These are phyloP conservation scores for Epiblema foenella DNA, from an alignment of 2,888 invertebrate genomes.

Conservation along the genomic window DNA sequence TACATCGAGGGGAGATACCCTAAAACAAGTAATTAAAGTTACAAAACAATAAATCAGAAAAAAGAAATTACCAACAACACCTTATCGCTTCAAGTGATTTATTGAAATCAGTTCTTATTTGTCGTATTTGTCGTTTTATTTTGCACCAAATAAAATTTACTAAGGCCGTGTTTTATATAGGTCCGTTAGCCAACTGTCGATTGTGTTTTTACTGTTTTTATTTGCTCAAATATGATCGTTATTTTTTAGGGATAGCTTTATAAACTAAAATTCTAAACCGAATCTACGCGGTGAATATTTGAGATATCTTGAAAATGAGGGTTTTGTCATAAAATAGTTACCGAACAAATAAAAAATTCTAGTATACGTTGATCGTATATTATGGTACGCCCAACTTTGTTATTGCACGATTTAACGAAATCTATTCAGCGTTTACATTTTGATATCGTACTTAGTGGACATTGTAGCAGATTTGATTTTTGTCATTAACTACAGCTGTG, in stretches of 20 bases:
- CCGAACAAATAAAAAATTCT: neutral
- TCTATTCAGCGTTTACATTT: neutral
- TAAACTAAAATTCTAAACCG: neutral
- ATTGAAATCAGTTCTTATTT: neutral
- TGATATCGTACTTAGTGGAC: neutral
- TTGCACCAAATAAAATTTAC: no score
- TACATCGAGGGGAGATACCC: no score
- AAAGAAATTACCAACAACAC: neutral
- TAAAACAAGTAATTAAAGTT: no score
- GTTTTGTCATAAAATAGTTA: neutral
- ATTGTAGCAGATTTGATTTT: slow-evolving; percentile 34
- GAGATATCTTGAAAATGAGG: neutral
- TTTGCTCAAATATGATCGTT: no score
- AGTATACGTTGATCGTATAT: no score
- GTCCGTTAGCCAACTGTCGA: no score
- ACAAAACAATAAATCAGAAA: neutral
- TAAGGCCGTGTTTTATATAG: neutral
- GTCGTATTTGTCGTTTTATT: neutral
- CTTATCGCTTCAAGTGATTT: no score
- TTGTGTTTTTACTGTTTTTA: no score
- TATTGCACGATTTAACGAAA: neutral
- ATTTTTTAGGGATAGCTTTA: neutral
- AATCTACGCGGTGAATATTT: neutral
- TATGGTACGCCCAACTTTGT: neutral
- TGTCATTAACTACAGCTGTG: slow-evolving; percentile 6